Percentiles rank a stretch among this genome's conserved stretches.
phyloP scores from a whole-genome alignment of 2,113 vertebrate genomes.

The Casuarius casuarius region DNA sequence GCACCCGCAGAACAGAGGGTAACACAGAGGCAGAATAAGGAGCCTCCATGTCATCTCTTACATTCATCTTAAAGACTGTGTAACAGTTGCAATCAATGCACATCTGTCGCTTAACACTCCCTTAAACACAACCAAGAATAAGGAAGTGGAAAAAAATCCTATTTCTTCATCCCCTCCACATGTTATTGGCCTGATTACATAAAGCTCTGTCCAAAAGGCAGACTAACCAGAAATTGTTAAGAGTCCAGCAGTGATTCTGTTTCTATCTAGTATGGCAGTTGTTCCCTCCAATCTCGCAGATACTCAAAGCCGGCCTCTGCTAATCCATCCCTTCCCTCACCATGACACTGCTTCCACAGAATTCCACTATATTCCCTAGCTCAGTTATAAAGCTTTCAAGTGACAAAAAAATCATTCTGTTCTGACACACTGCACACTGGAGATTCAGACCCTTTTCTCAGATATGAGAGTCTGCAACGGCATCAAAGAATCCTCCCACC shows the following conservation, averaged over 20 bases:
- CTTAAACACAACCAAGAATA: not conserved
- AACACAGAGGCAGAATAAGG: not conserved
- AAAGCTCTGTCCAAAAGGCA: not conserved
- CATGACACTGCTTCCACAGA: not conserved
- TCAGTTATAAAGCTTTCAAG: not conserved
- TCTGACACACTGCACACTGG: not conserved
- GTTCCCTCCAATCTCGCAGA: not conserved
- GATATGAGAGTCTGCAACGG: not conserved
- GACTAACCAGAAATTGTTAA: not conserved
- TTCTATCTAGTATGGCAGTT: not conserved
- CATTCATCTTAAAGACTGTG: not conserved
- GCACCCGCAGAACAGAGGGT: not conserved
- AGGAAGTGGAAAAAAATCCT: not conserved
- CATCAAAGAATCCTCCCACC: not conserved
- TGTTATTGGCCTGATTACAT: not conserved
- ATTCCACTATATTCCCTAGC: not conserved
- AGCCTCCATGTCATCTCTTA: not conserved
- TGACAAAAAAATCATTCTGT: not conserved
- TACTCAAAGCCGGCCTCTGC: not conserved
- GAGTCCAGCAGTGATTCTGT: not conserved
- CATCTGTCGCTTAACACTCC: not conserved
- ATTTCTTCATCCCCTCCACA: not conserved
- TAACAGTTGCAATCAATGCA: not conserved
- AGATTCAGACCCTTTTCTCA: not conserved
- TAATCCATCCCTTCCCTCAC: not conserved